phyloP scores from a whole-genome alignment of 2,797 vertebrate genomes.

The Thunnus albacares region DNA sequence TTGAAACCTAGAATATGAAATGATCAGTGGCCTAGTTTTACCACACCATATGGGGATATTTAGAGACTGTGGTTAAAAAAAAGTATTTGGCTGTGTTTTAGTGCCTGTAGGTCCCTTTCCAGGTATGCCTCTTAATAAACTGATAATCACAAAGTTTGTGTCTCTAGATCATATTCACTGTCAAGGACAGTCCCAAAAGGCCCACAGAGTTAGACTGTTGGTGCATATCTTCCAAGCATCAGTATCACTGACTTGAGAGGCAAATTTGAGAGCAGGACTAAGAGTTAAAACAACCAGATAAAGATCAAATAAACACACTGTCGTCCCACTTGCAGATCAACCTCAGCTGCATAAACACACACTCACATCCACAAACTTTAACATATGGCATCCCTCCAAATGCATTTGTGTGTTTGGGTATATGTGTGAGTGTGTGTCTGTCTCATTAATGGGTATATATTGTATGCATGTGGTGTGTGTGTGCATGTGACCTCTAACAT shows the following conservation, averaged over 20 bases:
- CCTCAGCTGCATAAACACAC: conserved; percentile 82
- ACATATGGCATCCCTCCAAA: conserved; percentile 70
- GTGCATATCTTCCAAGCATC: conserved; percentile 69
- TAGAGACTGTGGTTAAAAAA: conserved; percentile 16
- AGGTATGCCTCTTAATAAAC: conserved; percentile 45
- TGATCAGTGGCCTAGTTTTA: conserved; percentile 34
- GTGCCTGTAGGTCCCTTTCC: conserved; percentile 12
- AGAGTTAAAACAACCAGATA: conserved; percentile 84
- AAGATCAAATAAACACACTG: conserved; percentile 84
- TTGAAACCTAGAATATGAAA: conserved; percentile 22
- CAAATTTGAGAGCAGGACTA: conserved; percentile 74
- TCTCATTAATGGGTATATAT: conserved; percentile 29
- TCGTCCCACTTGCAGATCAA: conserved; percentile 69
- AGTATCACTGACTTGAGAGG: conserved; percentile 74
- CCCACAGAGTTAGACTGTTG: conserved; percentile 28
- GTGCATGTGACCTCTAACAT: conserved; percentile 22
- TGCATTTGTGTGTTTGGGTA: conserved; percentile 65
- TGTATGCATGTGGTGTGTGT: conserved; percentile 30
- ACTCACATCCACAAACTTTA: conserved; percentile 65
- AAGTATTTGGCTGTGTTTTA: conserved; percentile 29
- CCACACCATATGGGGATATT: not conserved
- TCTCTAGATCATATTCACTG: conserved; percentile 37
- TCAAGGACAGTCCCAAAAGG: conserved; percentile 41
- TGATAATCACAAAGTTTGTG: conserved; percentile 46
- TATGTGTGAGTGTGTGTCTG: conserved; percentile 30